These are phyloP conservation scores for Gonatopus flavifemur DNA, from an alignment of 1,140 invertebrate species.

Conservation along the genomic window DNA sequence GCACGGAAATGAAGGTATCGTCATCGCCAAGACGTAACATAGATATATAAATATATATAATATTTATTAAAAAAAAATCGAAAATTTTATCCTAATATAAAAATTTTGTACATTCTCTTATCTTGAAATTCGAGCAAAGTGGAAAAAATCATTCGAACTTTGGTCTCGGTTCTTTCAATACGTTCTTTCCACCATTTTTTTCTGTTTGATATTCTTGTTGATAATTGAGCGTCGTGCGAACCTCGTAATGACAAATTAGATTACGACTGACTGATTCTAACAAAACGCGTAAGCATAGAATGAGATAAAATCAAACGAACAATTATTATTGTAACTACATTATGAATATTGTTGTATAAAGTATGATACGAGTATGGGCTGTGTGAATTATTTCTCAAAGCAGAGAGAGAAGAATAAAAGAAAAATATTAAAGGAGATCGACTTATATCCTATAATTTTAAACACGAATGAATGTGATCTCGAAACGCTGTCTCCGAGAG, in stretches of 20 bases:
- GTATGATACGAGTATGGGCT: conserved; percentile 1
- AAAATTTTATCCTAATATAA: no score
- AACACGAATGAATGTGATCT: conserved; percentile 1
- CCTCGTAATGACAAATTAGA: conserved; percentile 3
- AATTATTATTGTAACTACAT: conserved; percentile 38
- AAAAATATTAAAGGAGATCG: no score
- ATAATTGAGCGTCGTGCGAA: no score
- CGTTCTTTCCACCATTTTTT: conserved; percentile 11
- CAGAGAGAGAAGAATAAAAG: conserved; percentile 11
- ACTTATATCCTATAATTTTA: conserved; percentile 2
- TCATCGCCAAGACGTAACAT: no score
- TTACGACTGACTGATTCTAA: conserved; percentile 13
- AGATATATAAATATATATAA: no score
- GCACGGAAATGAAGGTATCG: no score
- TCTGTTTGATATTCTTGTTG: no score
- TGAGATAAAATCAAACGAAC: conserved; percentile 43
- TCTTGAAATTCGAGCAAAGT: neutral
- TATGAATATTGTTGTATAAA: conserved; percentile 31
- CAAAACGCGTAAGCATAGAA: conserved; percentile 5
- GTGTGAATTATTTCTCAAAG: neutral
- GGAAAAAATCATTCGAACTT: neutral
- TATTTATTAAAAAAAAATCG: no score
- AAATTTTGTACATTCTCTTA: neutral
- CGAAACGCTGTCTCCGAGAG: no score
- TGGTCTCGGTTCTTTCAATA: conserved; percentile 2